Base-by-base conservation (phyloP, 1,140 invertebrate genomes). In the Idris sp. region DNA sequence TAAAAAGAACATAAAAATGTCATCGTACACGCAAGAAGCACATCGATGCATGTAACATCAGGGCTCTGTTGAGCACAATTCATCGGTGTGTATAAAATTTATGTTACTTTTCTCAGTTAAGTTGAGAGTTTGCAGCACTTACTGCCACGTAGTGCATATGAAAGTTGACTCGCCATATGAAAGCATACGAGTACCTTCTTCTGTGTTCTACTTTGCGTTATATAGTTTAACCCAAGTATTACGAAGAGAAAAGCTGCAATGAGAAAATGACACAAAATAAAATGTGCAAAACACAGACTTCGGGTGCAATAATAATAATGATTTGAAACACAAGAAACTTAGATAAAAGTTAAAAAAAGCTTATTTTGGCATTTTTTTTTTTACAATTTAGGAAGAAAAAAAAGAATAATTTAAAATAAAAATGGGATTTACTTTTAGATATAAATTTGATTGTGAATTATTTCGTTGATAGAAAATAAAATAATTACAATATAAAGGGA, bases 101-200 rank as follows among this genome's bases (percentile, higher is more conserved):
- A 69, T 41, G 61, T 51, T 76, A 69, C 48, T 59, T 68, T 10
- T 61, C 54, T 48, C 74, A 77, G 80, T 72, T 76, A 78, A 51
- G 59, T 73, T 41, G 69, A 77, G 79, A 81, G 76, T 84, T 82
- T 71, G 72, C 61, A 77, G 74, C 78, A 81, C 78, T 82, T 81
- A 79, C 73, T 49, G 43, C 38, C 53, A 51, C 53, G 58, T 43
- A 69, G 69, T 59, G 75, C 69, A 76, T 79, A 79, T 73, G 73
- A 78, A 82, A 78, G 75, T 75, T 73, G 78, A 56, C 58, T 61
- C 31, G 62, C 43, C 41, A 72, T 76, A 75, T 77, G 79, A 76
- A 74, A 73, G 72, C 59, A 54, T 53, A 58, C 58, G 38, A 65
- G 61, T 53, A 30, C 16, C 51, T 46, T 56, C 36, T 59, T 72